These are phyloP conservation scores for Scaptomyza flava DNA, from an alignment of 2,888 invertebrate species.

Conservation along the genomic window DNA sequence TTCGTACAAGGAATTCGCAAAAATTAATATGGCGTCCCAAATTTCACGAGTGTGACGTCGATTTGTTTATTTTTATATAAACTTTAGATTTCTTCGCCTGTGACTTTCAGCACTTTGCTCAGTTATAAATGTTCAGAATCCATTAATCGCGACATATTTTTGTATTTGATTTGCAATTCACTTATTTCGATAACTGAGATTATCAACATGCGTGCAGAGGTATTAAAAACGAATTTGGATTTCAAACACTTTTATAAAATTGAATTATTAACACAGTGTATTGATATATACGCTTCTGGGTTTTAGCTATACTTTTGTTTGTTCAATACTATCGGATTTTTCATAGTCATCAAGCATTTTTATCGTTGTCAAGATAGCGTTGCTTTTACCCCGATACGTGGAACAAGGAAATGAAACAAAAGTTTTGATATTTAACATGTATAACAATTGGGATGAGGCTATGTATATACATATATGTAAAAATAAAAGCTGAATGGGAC, in stretches of 20 bases:
- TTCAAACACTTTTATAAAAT: not conserved
- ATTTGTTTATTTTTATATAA: slow-evolving; percentile 24
- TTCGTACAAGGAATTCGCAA: slow-evolving; percentile 54
- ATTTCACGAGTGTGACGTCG: slow-evolving; percentile 36
- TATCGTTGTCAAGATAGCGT: not conserved
- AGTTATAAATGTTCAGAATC: slow-evolving; percentile 82
- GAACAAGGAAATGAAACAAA: not conserved
- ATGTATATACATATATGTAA: not conserved
- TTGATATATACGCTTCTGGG: slow-evolving; percentile 3
- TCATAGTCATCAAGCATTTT: not conserved
- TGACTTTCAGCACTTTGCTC: slow-evolving; percentile 38
- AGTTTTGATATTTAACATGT: not conserved
- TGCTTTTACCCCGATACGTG: not conserved
- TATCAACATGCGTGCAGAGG: not conserved
- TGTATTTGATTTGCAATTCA: slow-evolving; percentile 40
- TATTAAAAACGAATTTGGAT: not conserved
- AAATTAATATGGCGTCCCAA: slow-evolving; percentile 52
- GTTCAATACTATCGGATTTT: slow-evolving; percentile 6
- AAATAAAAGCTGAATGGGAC: not conserved
- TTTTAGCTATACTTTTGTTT: not conserved
- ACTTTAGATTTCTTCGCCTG: slow-evolving; percentile 15
- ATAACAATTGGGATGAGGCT: not conserved
- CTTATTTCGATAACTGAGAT: slow-evolving; percentile 3
- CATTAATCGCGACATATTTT: slow-evolving; percentile 79
- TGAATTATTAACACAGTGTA: slow-evolving; percentile 15